phyloP scores from a whole-genome alignment of 2,113 vertebrate species.

The Cavia porcellus region DNA sequence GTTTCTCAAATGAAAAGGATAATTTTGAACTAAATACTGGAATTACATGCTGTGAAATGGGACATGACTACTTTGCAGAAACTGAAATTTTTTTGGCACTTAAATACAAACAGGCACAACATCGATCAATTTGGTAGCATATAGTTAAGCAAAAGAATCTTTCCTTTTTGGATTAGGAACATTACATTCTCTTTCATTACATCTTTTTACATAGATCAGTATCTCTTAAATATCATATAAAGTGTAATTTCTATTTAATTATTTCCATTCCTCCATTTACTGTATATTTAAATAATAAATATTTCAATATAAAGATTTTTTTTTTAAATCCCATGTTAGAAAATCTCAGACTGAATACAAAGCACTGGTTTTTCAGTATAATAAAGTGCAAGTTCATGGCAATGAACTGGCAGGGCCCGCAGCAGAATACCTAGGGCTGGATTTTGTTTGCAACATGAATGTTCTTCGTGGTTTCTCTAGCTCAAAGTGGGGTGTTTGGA shows the following conservation, averaged over 20 bases:
- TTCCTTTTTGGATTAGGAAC: not conserved
- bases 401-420: no score
- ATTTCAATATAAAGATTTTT: constrained; percentile 52
- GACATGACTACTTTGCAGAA: constrained; percentile 8
- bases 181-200: not conserved
- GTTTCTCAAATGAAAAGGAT: constrained; percentile 38
- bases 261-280: not conserved
- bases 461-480: not conserved
- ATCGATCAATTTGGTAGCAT: not conserved
- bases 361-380: not conserved
- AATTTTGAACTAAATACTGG: constrained; percentile 34
- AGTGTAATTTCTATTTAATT: constrained; percentile 21
- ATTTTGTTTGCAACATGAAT: not conserved
- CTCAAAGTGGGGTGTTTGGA: not conserved
- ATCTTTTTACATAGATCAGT: not conserved
- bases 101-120: not conserved
- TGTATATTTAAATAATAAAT: not conserved
- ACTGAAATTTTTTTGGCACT: not conserved
- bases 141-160: not conserved
- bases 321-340: not conserved
- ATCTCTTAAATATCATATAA: not conserved
- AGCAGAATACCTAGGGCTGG: not conserved
- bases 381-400: not conserved
- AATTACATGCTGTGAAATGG: not conserved
- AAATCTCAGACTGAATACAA: not conserved